A percentile compares a stretch with the other conserved stretches of the same genome.
Conservation (phyloP, 2,113 vertebrate genomes). For the Notechis scutatus region DNA sequence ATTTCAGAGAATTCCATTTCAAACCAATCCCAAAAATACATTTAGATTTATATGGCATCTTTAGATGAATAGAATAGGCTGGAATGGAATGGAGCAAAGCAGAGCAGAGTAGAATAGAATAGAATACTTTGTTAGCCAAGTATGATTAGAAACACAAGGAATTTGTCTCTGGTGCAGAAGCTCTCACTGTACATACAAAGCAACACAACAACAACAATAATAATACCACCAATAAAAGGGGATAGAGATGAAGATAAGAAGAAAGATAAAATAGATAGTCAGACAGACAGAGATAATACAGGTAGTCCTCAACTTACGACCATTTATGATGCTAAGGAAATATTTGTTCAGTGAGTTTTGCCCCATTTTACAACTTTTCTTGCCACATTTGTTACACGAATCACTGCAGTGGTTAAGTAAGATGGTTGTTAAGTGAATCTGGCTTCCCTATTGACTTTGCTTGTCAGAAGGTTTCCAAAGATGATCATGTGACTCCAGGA, state of each 20-base stretch:
- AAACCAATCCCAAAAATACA: slow-evolving; percentile 24
- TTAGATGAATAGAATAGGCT: background rate
- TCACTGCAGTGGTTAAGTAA: no score
- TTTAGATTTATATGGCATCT: slow-evolving; percentile 20
- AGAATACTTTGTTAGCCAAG: background rate
- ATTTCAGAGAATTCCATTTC: slow-evolving; percentile 21
- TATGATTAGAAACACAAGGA: background rate
- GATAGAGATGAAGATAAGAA: background rate
- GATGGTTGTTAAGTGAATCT: background rate
- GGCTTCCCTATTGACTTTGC: background rate
- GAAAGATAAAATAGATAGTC: no score
- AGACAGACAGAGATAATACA: background rate
- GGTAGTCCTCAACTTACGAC: background rate
- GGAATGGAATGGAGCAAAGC: no score
- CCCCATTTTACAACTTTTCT: no score
- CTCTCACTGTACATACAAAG: background rate
- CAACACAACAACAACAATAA: background rate
- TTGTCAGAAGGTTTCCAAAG: background rate
- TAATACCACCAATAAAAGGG: background rate
- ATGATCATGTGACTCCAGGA: background rate
- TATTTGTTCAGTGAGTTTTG: background rate
- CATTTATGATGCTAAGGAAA: background rate
- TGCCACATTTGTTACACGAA: no score
- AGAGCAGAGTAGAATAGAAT: background rate
- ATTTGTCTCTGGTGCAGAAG: background rate